Percentiles rank a stretch among this genome's conserved stretches.
phyloP scores from a whole-genome alignment of 2,113 vertebrate species.

The Pterocles burchelli region DNA sequence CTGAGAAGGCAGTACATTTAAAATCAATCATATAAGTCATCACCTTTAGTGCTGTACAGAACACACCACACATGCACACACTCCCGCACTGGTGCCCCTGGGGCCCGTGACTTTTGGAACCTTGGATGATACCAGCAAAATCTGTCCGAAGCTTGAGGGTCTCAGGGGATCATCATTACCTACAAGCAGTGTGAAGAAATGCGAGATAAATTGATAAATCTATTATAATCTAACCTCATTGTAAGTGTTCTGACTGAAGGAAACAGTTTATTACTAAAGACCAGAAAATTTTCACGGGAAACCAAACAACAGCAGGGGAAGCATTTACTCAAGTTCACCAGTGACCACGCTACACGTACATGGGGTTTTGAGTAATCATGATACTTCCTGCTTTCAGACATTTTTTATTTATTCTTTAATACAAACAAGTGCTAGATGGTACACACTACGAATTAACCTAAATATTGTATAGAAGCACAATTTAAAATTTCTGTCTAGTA shows the following conservation, averaged over 20 bases:
- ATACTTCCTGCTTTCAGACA: neutral
- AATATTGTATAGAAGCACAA: neutral
- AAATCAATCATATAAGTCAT: constrained; percentile 5
- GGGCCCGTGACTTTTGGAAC: neutral
- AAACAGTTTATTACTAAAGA: neutral
- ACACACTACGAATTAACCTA: neutral
- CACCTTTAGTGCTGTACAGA: neutral
- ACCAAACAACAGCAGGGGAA: neutral
- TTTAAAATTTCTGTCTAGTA: neutral
- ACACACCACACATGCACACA: neutral
- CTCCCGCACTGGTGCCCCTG: neutral
- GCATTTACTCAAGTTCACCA: neutral
- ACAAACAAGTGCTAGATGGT: neutral
- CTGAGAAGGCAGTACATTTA: neutral
- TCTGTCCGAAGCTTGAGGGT: neutral
- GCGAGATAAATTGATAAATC: neutral
- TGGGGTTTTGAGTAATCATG: neutral
- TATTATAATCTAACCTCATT: neutral
- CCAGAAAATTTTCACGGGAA: neutral
- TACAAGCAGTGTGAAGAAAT: neutral
- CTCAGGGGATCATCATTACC: neutral
- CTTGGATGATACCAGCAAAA: neutral
- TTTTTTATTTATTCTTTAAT: neutral
- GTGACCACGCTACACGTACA: neutral
- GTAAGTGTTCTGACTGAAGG: neutral